Conservation (phyloP, 2,113 vertebrate species). For the Ictalurus furcatus region DNA sequence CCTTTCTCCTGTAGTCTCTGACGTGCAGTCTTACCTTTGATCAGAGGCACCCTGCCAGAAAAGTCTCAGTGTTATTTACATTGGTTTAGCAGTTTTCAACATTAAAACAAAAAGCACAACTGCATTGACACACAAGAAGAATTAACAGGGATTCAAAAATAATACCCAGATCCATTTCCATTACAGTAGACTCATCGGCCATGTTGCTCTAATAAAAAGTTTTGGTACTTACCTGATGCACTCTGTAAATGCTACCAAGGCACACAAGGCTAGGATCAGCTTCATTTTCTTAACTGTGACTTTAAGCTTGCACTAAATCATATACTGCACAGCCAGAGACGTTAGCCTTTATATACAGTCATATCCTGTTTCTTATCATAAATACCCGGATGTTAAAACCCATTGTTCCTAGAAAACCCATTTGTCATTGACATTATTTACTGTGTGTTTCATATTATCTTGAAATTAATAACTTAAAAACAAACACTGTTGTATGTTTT, state of each 20-base stretch:
- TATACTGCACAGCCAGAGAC: slow-evolving; percentile 17
- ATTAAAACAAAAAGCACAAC: not conserved
- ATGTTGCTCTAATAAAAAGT: not conserved
- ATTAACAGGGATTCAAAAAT: not conserved
- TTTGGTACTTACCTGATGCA: slow-evolving; percentile 64
- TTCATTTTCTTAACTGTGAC: slow-evolving; percentile 63
- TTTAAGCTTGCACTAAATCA: slow-evolving; percentile 21
- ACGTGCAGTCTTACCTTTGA: slow-evolving; percentile 73
- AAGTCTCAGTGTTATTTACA: not conserved
- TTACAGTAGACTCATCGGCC: not conserved
- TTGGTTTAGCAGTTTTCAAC: not conserved
- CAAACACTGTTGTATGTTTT: not conserved
- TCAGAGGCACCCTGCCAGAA: slow-evolving; percentile 70
- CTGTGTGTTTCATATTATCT: not conserved
- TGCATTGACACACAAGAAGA: not conserved
- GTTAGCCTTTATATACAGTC: slow-evolving; percentile 54
- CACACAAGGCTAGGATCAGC: slow-evolving; percentile 62
- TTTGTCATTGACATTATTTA: slow-evolving; percentile 10
- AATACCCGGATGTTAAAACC: not conserved
- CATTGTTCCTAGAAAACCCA: not conserved
- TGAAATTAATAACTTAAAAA: not conserved
- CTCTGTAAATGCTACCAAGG: slow-evolving; percentile 66
- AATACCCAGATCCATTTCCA: not conserved
- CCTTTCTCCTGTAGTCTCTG: slow-evolving; percentile 67
- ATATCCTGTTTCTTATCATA: not conserved